phyloP scores from a whole-genome alignment of 2,888 invertebrate species.

The Macrosiphum euphorbiae region DNA sequence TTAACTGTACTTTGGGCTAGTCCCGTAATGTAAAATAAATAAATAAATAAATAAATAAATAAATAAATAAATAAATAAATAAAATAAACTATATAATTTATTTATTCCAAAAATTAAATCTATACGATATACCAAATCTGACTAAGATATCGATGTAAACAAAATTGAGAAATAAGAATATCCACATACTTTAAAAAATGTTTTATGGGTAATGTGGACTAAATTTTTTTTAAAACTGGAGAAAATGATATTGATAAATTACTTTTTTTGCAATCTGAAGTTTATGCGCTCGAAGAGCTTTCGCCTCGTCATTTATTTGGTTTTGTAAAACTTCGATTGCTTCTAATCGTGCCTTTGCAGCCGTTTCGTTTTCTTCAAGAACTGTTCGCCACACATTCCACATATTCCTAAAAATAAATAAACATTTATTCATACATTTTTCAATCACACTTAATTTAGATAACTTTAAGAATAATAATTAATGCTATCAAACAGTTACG shows the following conservation, averaged over 20 bases:
- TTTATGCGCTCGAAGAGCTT: slow-evolving; percentile 86
- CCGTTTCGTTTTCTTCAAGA: slow-evolving; percentile 93
- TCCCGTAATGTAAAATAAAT: too few species aligned
- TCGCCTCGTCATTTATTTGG: slow-evolving; percentile 94
- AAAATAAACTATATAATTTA: background rate
- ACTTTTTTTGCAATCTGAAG: slow-evolving; percentile 85
- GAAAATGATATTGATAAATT: slow-evolving; percentile 63
- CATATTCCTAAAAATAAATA: slow-evolving; percentile 82
- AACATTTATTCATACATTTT: slow-evolving; percentile 17
- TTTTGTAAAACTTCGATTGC: slow-evolving; percentile 96
- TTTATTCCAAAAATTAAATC: background rate
- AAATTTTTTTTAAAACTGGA: background rate
- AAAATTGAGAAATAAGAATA: background rate
- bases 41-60: too few species aligned
- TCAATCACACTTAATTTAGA: background rate
- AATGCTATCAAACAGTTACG: background rate
- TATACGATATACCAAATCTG: background rate
- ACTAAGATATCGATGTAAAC: background rate
- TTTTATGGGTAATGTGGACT: background rate
- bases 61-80: too few species aligned
- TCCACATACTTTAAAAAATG: background rate
- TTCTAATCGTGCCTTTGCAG: slow-evolving; percentile 89
- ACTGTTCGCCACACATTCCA: slow-evolving; percentile 98
- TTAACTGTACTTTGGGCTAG: too few species aligned
- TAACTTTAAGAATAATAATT: background rate